Base-by-base conservation (phyloP, 2,888 invertebrate genomes). In the Gisinianus flammeolus region DNA sequence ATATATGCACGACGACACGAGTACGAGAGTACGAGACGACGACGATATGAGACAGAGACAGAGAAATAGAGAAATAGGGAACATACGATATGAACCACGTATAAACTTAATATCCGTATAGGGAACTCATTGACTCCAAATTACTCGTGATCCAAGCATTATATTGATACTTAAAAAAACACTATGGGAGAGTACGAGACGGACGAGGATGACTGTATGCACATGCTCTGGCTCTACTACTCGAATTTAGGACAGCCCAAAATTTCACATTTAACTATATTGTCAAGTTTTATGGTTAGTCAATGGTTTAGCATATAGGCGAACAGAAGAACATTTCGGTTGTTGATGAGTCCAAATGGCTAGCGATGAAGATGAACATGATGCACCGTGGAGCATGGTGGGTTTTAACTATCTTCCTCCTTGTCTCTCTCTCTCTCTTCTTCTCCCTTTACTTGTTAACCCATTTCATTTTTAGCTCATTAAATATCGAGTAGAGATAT, bases 281-380 rank as follows among this genome's bases (percentile, higher is more conserved):
- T 26, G 28, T 62, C 62, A 62, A 62, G 28, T 62, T 62, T 26
- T 28, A 44, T 44, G 19, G 44, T 44, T 44, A 44, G 44, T 44
- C 44, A 44, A 44, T 44, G 44, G n/a, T n/a, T 62, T 62, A 62
- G 62, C 62, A 62, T 62, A 12, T 24, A 16, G 54, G n/a, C n/a
- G 54, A 54, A n/a, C n/a, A n/a, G n/a, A n/a, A n/a, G n/a, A n/a
- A n/a, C n/a, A n/a, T n/a, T n/a, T n/a, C n/a, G n/a, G n/a, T n/a
- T n/a, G n/a, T n/a, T n/a, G n/a, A n/a, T n/a, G n/a, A n/a, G n/a
- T n/a, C n/a, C n/a, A n/a, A n/a, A n/a, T n/a, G n/a, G n/a, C n/a
- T n/a, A n/a, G n/a, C n/a, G n/a, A n/a, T n/a, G n/a, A n/a, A n/a
- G n/a, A n/a, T n/a, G n/a, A n/a, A n/a, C n/a, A n/a, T n/a, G n/a